Conservation (phyloP, 1,140 invertebrate genomes). For the Aricia agestis region DNA sequence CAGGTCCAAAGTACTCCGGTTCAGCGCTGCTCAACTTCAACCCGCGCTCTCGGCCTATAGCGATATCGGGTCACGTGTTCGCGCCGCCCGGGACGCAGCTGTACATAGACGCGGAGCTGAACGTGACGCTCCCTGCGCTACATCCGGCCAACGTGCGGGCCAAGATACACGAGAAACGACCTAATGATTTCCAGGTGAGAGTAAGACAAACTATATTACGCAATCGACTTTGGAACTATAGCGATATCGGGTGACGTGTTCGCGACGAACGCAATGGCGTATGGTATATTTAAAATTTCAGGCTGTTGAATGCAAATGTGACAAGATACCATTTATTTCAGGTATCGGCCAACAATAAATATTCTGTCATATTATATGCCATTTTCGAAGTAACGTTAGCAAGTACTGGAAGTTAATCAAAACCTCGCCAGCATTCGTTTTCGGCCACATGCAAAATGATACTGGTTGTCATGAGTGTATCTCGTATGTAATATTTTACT, state of each 20-base stretch:
- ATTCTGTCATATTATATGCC: no score
- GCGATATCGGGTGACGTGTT: conserved; percentile 55
- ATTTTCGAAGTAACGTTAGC: no score
- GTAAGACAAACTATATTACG: background rate
- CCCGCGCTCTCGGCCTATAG: conserved; percentile 56
- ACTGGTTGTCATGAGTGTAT: no score
- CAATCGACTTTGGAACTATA: conserved; percentile 45
- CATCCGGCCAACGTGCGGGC: conserved; percentile 52
- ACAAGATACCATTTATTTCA: no score
- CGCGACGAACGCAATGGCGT: no score
- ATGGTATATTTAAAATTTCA: no score
- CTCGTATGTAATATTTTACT: no score
- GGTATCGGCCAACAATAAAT: no score
- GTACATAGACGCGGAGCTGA: conserved; percentile 61
- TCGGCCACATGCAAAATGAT: no score
- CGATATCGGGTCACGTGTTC: conserved; percentile 56
- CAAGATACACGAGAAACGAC: conserved; percentile 64
- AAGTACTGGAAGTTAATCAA: no score
- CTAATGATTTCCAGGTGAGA: conserved; percentile 66
- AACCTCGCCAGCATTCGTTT: no score
- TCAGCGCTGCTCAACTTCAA: conserved; percentile 57
- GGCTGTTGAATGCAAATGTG: no score
- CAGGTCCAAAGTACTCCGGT: conserved; percentile 55
- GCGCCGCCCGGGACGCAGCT: conserved; percentile 58
- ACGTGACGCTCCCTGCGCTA: conserved; percentile 64